Evolutionary conservation across 2,888 invertebrate species (phyloP).

Genomic region (Creontiades dilutus): DNA sequence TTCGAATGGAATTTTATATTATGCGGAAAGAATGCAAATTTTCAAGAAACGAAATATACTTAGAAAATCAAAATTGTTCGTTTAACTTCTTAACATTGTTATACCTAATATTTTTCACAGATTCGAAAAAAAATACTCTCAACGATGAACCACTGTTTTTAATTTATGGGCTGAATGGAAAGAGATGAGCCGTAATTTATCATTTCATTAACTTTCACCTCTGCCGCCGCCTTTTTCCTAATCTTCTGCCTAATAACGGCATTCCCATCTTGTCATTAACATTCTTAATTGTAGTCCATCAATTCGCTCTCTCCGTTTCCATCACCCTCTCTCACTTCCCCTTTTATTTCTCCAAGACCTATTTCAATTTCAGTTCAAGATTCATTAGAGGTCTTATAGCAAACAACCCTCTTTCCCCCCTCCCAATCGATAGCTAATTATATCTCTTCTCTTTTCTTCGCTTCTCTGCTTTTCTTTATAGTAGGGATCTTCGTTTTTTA

Average conservation of each 20-base stretch:
- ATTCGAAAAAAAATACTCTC: not conserved
- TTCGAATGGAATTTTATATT: too few species aligned
- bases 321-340: not conserved
- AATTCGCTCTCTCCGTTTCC: conserved; percentile 43
- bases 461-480: not conserved
- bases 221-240: conserved; percentile 23
- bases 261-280: conserved; percentile 68
- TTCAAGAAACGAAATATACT: too few species aligned
- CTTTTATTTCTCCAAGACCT: conserved; percentile 58
- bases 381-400: conserved; percentile 67
- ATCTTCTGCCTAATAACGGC: conserved; percentile 63
- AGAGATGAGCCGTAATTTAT: conserved; percentile 60
- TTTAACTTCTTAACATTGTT: too few species aligned
- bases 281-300: conserved; percentile 69
- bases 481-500: not conserved
- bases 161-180: not conserved
- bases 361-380: conserved; percentile 69
- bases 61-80: too few species aligned
- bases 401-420: conserved; percentile 55
- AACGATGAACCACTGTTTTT: conserved; percentile 6
- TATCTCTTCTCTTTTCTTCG: conserved; percentile 43
- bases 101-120: too few species aligned
- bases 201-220: conserved; percentile 67
- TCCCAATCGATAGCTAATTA: conserved; percentile 67
- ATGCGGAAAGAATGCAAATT: too few species aligned